These are phyloP conservation scores for Thamnophis sirtalis DNA, from an alignment of 2,113 vertebrate genomes.

Conservation along the genomic window DNA sequence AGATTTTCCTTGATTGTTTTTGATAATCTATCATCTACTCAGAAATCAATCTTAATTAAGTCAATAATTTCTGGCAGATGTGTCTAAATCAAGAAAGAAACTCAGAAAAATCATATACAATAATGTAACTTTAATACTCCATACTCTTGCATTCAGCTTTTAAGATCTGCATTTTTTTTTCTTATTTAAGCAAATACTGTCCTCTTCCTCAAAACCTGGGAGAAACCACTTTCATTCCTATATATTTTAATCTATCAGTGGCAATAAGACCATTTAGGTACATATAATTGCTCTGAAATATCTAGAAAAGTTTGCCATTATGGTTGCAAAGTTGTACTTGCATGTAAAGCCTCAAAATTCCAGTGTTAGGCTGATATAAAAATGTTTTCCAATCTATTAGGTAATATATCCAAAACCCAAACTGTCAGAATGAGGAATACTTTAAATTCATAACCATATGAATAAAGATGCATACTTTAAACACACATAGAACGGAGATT, in stretches of 20 bases:
- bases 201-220: neutral
- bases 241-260: neutral
- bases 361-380: neutral
- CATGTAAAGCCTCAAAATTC: neutral
- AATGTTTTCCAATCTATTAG: neutral
- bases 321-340: neutral
- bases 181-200: neutral
- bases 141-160: neutral
- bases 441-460: neutral
- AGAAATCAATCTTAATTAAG: neutral
- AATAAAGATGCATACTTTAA: neutral
- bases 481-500: neutral
- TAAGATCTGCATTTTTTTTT: fast-evolving
- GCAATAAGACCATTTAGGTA: neutral
- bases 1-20: no score
- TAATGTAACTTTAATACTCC: fast-evolving
- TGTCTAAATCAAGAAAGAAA: fast-evolving
- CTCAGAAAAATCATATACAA: fast-evolving
- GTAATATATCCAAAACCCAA: neutral
- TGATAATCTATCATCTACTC: no score
- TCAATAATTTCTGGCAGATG: neutral
- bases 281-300: neutral
- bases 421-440: neutral
- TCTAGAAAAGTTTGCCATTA: neutral
- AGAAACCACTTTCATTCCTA: neutral